These are phyloP conservation scores for Epinotia bilunana DNA, from an alignment of 2,888 invertebrate genomes.

Conservation along the genomic window DNA sequence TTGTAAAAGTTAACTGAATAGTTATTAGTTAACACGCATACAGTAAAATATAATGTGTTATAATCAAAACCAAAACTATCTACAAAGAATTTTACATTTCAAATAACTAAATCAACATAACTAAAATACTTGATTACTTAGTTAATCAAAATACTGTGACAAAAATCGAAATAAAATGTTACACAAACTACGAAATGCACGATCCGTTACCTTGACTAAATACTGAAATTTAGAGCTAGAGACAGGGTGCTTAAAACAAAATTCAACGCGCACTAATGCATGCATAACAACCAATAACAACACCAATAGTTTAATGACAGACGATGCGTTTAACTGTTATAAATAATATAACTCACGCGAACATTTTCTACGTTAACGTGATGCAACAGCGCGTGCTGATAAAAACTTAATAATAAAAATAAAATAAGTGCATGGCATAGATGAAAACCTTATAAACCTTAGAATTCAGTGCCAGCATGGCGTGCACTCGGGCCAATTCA, in stretches of 20 bases:
- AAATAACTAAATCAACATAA: background rate
- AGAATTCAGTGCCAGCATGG: slow-evolving; percentile 95
- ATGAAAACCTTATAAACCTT: slow-evolving; percentile 91
- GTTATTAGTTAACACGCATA: background rate
- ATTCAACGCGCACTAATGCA: slow-evolving; percentile 25
- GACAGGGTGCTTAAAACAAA: slow-evolving; percentile 39
- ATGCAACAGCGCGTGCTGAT: slow-evolving; percentile 41
- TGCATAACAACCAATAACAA: slow-evolving; percentile 2
- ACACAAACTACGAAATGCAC: slow-evolving; percentile 20
- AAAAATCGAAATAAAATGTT: background rate
- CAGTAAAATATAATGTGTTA: background rate
- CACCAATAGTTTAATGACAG: slow-evolving; percentile 17
- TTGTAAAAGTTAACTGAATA: background rate
- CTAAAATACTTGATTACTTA: slow-evolving; percentile 1
- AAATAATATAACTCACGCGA: background rate
- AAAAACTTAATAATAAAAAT: slow-evolving; percentile 57
- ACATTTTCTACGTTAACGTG: slow-evolving; percentile 11
- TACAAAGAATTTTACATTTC: slow-evolving; percentile 1
- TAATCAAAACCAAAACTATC: background rate
- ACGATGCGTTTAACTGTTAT: background rate
- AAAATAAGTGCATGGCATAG: slow-evolving; percentile 82
- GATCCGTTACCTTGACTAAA: slow-evolving; percentile 36
- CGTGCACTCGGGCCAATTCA: slow-evolving; percentile 93
- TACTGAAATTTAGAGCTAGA: slow-evolving; percentile 26
- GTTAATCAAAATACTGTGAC: background rate